These are phyloP conservation scores for Harpegnathos saltator DNA, from an alignment of 1,140 invertebrate genomes.

Conservation along the genomic window DNA sequence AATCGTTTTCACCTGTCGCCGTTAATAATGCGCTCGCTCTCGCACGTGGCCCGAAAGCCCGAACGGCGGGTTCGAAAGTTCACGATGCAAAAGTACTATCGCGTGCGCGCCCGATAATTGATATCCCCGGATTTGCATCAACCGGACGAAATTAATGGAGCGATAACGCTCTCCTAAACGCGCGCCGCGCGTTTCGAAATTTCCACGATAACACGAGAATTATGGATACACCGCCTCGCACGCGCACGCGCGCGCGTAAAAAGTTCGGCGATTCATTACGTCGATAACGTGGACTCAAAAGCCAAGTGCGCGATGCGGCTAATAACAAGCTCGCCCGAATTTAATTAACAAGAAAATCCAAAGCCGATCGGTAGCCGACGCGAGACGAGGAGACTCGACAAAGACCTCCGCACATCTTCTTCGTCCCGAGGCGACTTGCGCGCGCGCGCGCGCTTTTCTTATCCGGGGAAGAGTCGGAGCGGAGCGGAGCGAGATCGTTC, in stretches of 20 bases:
- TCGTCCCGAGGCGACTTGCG: no score
- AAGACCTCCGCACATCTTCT: no score
- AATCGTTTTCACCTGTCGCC: constrained; percentile 32
- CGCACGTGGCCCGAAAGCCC: neutral
- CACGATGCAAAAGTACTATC: constrained; percentile 1
- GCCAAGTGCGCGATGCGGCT: no score
- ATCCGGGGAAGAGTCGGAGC: no score
- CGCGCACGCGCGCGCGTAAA: no score
- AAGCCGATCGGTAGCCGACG: no score
- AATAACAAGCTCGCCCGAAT: no score
- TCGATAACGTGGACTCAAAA: neutral
- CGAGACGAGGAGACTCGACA: no score
- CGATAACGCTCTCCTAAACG: neutral
- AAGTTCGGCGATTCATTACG: neutral
- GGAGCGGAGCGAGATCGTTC: no score
- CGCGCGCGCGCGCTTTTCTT: no score
- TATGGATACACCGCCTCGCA: neutral
- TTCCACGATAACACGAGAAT: constrained; percentile 1
- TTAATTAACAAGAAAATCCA: no score
- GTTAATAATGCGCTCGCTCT: constrained; percentile 12
- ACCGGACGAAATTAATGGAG: constrained; percentile 6
- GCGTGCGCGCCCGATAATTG: constrained; percentile 2
- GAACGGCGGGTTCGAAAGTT: no score
- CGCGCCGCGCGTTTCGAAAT: neutral
- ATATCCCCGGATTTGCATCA: constrained; percentile 3